Base-by-base conservation (phyloP, 2,797 vertebrate species). In the Pelodytes ibericus region DNA sequence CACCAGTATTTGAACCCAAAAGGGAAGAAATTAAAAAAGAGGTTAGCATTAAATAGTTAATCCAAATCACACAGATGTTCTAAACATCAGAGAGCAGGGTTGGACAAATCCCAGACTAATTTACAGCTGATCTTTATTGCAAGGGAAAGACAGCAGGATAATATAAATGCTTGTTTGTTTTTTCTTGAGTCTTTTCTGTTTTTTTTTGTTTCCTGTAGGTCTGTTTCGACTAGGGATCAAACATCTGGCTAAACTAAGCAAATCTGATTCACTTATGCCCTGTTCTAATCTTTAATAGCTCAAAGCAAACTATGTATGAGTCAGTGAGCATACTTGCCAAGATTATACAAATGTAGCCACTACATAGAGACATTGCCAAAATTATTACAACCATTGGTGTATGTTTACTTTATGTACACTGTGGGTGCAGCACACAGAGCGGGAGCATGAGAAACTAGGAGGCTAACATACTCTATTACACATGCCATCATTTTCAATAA, bases 31-130 rank as follows among this genome's bases (percentile, higher is more conserved):
- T 75, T 76, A 79, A 56, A 66, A 82, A 85, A 84, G 39, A 27
- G 62, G 68, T 81, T 81, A 80, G 80, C 79, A 81, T 84, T 83
- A 84, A 70, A 75, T 60, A 74, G 84, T 77, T 84, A 84, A 88
- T 88, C 86, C 84, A 89, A 86, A 86, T 83, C 74, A 44, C 75
- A 82, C 85, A 91, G 87, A 88, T 87, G 85, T 84, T 86, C 74
- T 81, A 68, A 83, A 77, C 59, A 86, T 85, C 82, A 77, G 66
- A 83, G 80, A 80, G 75, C 79, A 77, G 75, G 77, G 63, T 64
- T 83, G 82, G 81, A 87, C 77, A 27, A 49, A 84, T 59, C 77
- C 78, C 82, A 85, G 82, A 74, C 70, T 74, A 39, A 76, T 18
- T 85, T 83, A 83, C 82, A 80, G 83, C 83, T 53, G 44, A 65